Base-by-base conservation (phyloP, 2,888 invertebrate species). In the Drosophila anceps region DNA sequence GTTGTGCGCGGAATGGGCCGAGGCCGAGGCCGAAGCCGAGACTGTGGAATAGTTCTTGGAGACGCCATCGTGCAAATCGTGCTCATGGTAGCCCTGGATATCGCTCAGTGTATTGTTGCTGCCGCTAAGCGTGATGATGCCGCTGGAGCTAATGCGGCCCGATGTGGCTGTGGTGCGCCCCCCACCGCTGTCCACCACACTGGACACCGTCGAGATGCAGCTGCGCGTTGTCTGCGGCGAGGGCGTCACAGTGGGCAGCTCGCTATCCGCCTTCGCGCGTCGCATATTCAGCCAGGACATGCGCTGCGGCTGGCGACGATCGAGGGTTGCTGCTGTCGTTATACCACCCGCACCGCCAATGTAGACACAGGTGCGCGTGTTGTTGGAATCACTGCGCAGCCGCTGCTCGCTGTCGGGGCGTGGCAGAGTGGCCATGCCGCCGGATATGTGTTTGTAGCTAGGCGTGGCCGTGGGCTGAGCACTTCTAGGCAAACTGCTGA, bases 71-170 rank as follows among this genome's bases (percentile, higher is more conserved):
- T 84, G 79, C 31, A 81, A 39, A 61, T 90, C 92, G 53, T 89
- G 84, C 59, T 77, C 81, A 9, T 81, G 77, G 10, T 81, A 93
- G 55, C 91, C 91, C 75, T 92, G 91, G 55, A 92, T 91, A 39
- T 92, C 93, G 62, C 92, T 90, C 46, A 93, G 84, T 8, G 93
- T 93, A 51, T 92, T 92, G 76, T 92, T 92, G 71, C 92, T 92
- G 69, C 92, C 92, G 60, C 91, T 92, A 5, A 91, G 88, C 37
- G 91, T 91, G 35, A 90, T 86, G 39, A 90, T 81, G 68, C 92
- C 92, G 73, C 92, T 92, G 64, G 91, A 90, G 65, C 91, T 92
- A 44, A 91, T 91, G 54, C 89, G 90, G 10, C 91, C 92, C 50
- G 91, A 92, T 27, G 92, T 89, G 64, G 91, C 91, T 10, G 92